Conservation (phyloP, 2,888 invertebrate genomes). For the Tipula unca region DNA sequence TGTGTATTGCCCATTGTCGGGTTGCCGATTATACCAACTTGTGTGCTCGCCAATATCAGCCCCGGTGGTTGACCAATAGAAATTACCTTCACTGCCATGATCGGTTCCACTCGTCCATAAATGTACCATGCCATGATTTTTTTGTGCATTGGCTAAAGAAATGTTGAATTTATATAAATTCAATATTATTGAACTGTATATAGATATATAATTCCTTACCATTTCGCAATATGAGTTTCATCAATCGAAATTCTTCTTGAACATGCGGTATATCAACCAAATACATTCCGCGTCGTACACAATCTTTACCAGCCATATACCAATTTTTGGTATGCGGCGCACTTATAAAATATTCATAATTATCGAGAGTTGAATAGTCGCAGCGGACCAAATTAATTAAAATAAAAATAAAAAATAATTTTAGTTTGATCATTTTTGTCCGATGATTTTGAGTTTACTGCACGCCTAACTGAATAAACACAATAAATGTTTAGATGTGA, state of each 20-base stretch:
- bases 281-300: neutral
- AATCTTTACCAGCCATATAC: neutral
- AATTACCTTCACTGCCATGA: slow-evolving; percentile 4
- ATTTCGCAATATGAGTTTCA: neutral
- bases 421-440: neutral
- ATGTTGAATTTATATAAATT: neutral
- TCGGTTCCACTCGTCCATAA: slow-evolving; percentile 14
- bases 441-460: neutral
- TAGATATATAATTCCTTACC: neutral
- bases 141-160: neutral
- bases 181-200: neutral
- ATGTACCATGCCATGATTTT: neutral
- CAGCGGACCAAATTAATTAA: neutral
- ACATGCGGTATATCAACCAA: neutral
- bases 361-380: neutral
- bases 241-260: neutral
- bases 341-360: slow-evolving; percentile 16
- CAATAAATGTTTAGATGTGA: neutral
- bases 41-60: neutral
- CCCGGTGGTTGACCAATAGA: neutral
- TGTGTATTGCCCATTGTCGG: neutral
- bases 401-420: neutral
- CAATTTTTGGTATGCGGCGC: neutral
- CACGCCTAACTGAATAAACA: neutral
- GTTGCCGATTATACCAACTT: neutral